These are phyloP conservation scores for Aythya baeri DNA, from an alignment of 2,113 vertebrate genomes.

Conservation along the genomic window DNA sequence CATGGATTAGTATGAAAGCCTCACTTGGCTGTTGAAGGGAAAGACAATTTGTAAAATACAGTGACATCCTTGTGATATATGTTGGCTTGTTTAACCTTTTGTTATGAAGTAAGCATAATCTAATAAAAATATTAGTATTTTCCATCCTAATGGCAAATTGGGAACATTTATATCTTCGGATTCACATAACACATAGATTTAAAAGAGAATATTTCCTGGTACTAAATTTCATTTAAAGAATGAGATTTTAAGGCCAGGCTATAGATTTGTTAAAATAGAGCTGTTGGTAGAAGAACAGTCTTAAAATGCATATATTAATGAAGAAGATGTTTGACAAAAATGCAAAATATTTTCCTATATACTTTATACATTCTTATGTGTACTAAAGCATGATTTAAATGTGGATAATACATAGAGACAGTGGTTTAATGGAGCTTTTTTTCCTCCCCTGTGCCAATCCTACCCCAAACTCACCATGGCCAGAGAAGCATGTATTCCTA, in stretches of 20 bases:
- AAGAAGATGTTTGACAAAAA: constrained; percentile 15
- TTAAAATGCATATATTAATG: constrained; percentile 33
- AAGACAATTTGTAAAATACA: background rate
- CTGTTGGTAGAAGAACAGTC: background rate
- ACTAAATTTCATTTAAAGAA: constrained; percentile 21
- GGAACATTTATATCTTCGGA: background rate
- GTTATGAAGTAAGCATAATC: background rate
- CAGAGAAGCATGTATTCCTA: rapidly evolving
- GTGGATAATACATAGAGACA: background rate
- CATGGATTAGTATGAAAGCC: background rate
- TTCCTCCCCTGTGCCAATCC: background rate
- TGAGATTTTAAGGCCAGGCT: constrained; percentile 49
- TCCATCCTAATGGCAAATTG: background rate
- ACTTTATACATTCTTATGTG: constrained; percentile 36
- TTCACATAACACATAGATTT: background rate
- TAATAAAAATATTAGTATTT: background rate
- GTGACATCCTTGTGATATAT: background rate
- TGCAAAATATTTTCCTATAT: constrained; percentile 46
- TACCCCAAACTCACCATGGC: rapidly evolving
- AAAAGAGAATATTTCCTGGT: constrained; percentile 45
- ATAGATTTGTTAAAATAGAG: constrained; percentile 19
- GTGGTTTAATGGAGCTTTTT: background rate
- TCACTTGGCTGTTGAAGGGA: background rate
- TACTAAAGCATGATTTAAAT: background rate
- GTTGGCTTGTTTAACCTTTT: background rate